Conservation (phyloP, 2,888 invertebrate genomes). For the Ochropacha duplaris region DNA sequence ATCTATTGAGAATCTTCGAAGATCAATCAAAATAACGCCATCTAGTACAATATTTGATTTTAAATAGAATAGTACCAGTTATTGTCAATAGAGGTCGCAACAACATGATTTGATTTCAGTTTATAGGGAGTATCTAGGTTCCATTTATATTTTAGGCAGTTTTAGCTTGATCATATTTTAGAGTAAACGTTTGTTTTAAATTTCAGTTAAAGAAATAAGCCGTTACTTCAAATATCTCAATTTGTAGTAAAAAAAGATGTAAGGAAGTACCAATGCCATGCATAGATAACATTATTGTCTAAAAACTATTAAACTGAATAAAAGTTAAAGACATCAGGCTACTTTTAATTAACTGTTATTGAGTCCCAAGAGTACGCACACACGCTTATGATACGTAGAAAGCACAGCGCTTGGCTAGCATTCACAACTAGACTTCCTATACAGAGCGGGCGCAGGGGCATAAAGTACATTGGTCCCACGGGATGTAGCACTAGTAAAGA, state of each 20-base stretch:
- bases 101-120: neutral
- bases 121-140: neutral
- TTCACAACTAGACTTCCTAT: constrained; percentile 68
- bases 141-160: too few relatives aligned
- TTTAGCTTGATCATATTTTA: too few relatives aligned
- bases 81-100: neutral
- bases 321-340: constrained; percentile 29
- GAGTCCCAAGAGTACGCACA: constrained; percentile 49
- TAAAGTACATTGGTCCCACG: constrained; percentile 74
- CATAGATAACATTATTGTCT: neutral
- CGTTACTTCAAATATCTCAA: neutral
- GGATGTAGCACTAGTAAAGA: constrained; percentile 74
- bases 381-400: constrained; percentile 49
- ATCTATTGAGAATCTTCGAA: neutral
- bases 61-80: neutral
- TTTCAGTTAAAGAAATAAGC: neutral
- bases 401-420: constrained; percentile 61
- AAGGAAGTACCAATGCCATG: neutral
- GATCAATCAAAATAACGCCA: neutral
- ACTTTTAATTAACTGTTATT: constrained; percentile 51
- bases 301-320: neutral
- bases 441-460: constrained; percentile 34
- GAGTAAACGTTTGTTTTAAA: neutral
- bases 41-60: neutral
- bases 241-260: neutral